Conservation (phyloP, 2,113 vertebrate species). For the Neoarius graeffei region DNA sequence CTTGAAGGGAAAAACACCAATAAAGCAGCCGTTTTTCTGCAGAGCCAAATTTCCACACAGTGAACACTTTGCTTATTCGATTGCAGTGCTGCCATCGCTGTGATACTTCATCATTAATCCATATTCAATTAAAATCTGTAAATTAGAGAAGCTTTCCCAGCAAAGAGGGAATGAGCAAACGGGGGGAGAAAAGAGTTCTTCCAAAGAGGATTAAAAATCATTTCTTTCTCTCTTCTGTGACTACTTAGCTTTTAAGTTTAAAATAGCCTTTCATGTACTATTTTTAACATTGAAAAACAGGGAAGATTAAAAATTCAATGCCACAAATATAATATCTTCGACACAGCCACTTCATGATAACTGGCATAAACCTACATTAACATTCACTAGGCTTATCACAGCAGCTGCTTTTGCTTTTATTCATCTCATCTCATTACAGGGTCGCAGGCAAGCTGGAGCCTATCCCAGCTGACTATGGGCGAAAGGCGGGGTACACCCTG, state of each 20-base stretch:
- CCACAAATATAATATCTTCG: neutral
- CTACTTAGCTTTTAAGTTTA: neutral
- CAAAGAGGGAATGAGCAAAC: neutral
- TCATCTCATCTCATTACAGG: too few relatives aligned
- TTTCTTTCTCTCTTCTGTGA: neutral
- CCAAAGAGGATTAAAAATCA: neutral
- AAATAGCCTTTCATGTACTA: neutral
- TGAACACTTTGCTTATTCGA: constrained; percentile 1
- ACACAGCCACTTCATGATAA: neutral
- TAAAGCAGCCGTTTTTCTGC: constrained; percentile 13
- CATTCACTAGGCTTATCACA: neutral
- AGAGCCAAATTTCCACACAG: neutral
- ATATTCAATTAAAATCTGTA: constrained; percentile 34
- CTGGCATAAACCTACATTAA: neutral
- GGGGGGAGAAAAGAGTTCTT: neutral
- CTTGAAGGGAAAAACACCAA: neutral
- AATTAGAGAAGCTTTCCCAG: constrained; percentile 10
- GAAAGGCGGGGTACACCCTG: too few relatives aligned
- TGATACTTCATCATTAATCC: constrained; percentile 22
- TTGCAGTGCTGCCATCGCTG: constrained; percentile 3
- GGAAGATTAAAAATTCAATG: neutral
- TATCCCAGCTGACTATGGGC: too few relatives aligned
- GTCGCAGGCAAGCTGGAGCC: too few relatives aligned
- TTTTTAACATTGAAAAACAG: neutral
- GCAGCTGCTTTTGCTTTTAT: neutral